Conservation (phyloP, 2,888 invertebrate genomes). For the Scrobipalpa atriplicella region DNA sequence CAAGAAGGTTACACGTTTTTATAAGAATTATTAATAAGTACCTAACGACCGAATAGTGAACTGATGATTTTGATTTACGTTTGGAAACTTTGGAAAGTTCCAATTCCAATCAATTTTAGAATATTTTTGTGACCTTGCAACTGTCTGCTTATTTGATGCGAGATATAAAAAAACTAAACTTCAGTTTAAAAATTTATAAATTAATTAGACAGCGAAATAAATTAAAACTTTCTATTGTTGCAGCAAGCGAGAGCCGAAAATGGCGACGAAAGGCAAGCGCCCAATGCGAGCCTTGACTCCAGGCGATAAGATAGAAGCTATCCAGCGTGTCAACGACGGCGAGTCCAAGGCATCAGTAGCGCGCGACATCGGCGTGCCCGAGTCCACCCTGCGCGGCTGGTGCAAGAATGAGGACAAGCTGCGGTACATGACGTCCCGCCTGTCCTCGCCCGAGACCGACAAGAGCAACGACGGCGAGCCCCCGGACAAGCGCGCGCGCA, state of each 20-base stretch:
- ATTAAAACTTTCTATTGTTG: conserved; percentile 49
- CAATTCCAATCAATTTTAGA: background rate
- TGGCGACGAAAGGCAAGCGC: conserved; percentile 89
- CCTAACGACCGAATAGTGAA: background rate
- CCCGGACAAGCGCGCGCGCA: conserved; percentile 71
- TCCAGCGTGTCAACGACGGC: conserved; percentile 91
- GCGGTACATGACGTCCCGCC: conserved; percentile 86
- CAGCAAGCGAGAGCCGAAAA: conserved; percentile 70
- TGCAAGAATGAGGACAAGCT: conserved; percentile 93
- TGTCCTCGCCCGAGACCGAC: conserved; percentile 88
- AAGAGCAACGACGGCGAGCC: conserved; percentile 80
- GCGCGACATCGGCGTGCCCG: conserved; percentile 92
- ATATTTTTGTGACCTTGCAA: background rate
- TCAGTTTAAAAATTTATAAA: too few relatives aligned
- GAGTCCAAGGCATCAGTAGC: conserved; percentile 94
- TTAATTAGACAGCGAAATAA: background rate
- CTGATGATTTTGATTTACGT: background rate
- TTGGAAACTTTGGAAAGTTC: background rate
- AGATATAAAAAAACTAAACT: background rate
- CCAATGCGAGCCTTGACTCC: conserved; percentile 90
- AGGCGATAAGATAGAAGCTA: conserved; percentile 91
- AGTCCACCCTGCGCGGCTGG: conserved; percentile 93
- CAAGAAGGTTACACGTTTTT: conserved; percentile 16
- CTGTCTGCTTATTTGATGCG: too few relatives aligned
- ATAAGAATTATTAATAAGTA: background rate